phyloP scores from a whole-genome alignment of 2,888 invertebrate species.

The Heliconius cydno region DNA sequence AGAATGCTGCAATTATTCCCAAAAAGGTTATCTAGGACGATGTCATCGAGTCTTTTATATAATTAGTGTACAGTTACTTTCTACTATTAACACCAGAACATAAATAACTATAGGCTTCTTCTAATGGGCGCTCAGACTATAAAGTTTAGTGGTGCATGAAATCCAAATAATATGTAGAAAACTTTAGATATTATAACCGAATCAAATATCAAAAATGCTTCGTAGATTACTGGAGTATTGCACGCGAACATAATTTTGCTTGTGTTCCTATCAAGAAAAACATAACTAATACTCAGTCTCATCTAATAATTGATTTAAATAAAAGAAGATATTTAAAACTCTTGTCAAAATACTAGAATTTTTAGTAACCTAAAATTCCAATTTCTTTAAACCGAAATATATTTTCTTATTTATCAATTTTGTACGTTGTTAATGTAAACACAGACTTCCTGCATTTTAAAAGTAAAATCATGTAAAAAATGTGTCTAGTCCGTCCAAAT shows the following conservation, averaged over 20 bases:
- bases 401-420: neutral
- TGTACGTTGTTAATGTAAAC: neutral
- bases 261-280: conserved; percentile 14
- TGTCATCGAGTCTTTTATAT: neutral
- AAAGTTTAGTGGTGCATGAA: conserved; percentile 47
- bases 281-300: neutral
- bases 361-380: neutral
- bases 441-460: neutral
- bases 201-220: conserved; percentile 42
- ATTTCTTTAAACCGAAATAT: neutral
- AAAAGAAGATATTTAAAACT: no score
- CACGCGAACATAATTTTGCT: conserved; percentile 31
- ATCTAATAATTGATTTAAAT: no score
- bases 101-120: conserved; percentile 24
- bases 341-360: neutral
- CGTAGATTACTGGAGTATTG: conserved; percentile 40
- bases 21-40: conserved; percentile 20
- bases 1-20: conserved; percentile 3
- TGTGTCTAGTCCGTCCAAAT: conserved; percentile 5
- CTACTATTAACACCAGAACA: conserved; percentile 17
- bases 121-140: conserved; percentile 31
- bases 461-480: neutral
- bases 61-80: conserved; percentile 13
- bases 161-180: conserved; percentile 43
- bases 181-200: conserved; percentile 41